Evolutionary conservation across 2,113 vertebrate genomes (phyloP), one percentile per base, ranked within the genome.

Genomic region (Boleophthalmus pectinirostris): DNA sequence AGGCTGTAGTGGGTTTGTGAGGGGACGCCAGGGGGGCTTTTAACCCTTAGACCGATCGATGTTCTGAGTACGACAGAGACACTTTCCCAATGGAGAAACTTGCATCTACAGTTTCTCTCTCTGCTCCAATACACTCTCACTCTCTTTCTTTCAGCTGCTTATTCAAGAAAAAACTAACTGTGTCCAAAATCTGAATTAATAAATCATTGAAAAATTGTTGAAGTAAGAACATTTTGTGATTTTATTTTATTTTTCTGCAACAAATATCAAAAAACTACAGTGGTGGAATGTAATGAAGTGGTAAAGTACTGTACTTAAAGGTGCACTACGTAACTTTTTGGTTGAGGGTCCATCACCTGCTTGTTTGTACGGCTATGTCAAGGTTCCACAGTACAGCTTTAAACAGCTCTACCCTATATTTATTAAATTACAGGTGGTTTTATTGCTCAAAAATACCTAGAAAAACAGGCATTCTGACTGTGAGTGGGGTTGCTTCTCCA

Each of bases 21-120:
- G 53, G 61, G 64, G 61, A 74, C 64, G 20, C 20, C 66, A 12
- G 0, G 16, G 68, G 71, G 56, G 18, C 24, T 69, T 68, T 73
- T 75, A 76, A 65, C 74, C 53, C 3, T 21, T 38, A 49, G 23
- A 58, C 58, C 67, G 72, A 83, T 86, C 73, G 75, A 80, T 73
- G 80, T 57, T 61, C 46, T 15, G 6, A 72, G 23, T 35, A 51
- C 0, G 18, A 70, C 47, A 38, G 9, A n/a, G 61, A 12, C 8
- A 29, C 1, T 0, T 60, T 78, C 67, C 68, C 60, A 24, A 58
- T 51, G 33, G 43, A 65, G 29, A 13, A 24, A 5, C 25, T 29
- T 2, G 53, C 56, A 43, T 69, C 67, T 43, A 58, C 38, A 60
- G 46, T 68, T 65, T 43, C 14, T 76, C 35, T 29, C 35, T 15